Conservation (phyloP, 2,888 invertebrate genomes). For the Noctua janthina region DNA sequence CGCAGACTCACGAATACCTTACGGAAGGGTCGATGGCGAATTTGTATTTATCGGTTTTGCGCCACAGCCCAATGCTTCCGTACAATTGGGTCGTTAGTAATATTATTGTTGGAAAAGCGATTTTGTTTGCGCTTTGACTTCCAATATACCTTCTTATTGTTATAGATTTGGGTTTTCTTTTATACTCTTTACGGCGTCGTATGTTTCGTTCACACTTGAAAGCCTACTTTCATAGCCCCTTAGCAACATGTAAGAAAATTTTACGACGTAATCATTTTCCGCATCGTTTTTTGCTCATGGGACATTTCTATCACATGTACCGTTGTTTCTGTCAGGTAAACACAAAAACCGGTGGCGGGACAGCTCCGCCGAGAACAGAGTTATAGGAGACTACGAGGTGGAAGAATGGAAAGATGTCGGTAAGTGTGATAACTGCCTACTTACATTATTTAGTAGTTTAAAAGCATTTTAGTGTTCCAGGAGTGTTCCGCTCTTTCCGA, state of each 20-base stretch:
- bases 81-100: slow-evolving; percentile 90
- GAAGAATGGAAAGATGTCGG: slow-evolving; percentile 94
- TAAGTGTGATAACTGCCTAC: slow-evolving; percentile 76
- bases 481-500: slow-evolving; percentile 21
- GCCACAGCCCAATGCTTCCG: slow-evolving; percentile 85
- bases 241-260: slow-evolving; percentile 77
- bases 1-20: slow-evolving; percentile 75
- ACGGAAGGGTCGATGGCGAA: slow-evolving; percentile 83
- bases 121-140: slow-evolving; percentile 89
- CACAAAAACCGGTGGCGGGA: slow-evolving; percentile 90
- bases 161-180: slow-evolving; percentile 85
- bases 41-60: slow-evolving; percentile 89
- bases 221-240: slow-evolving; percentile 80
- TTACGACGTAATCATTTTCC: slow-evolving; percentile 79
- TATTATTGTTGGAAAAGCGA: slow-evolving; percentile 89
- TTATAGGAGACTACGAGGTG: slow-evolving; percentile 92
- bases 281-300: slow-evolving; percentile 70
- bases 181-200: slow-evolving; percentile 82
- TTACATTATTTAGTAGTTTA: slow-evolving; percentile 62
- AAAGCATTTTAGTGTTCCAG: slow-evolving; percentile 62
- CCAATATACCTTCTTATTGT: slow-evolving; percentile 87
- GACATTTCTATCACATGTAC: slow-evolving; percentile 70
- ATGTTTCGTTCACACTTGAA: slow-evolving; percentile 82
- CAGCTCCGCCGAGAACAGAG: slow-evolving; percentile 90
- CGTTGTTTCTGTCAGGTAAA: slow-evolving; percentile 85